Conservation (phyloP, 2,888 invertebrate species). For the Clistopyga incitator region DNA sequence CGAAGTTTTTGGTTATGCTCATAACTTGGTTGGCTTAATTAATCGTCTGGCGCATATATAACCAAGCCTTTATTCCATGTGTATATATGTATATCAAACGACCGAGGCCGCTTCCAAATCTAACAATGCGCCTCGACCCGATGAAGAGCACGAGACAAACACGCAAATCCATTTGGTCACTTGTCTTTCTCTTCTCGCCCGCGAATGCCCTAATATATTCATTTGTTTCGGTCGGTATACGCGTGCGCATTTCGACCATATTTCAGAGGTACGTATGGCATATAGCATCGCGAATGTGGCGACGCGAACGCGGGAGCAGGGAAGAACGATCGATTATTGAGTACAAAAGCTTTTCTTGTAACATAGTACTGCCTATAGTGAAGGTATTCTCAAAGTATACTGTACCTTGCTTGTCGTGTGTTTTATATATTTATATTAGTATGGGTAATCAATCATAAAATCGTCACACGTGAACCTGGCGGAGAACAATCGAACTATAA, state of each 20-base stretch:
- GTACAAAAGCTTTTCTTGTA: constrained; percentile 77
- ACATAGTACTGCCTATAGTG: constrained; percentile 63
- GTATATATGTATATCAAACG: constrained; percentile 8
- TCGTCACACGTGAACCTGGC: too few relatives aligned
- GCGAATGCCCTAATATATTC: constrained; percentile 24
- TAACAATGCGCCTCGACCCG: constrained; percentile 10
- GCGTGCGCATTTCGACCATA: constrained; percentile 29
- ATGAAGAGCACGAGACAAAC: constrained; percentile 2
- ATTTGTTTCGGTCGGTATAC: constrained; percentile 8
- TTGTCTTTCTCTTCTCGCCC: constrained; percentile 10
- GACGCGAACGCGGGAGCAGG: constrained; percentile 64
- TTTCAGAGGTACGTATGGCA: constrained; percentile 39
- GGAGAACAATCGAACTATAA: too few relatives aligned
- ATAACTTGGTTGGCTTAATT: too few relatives aligned
- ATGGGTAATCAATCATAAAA: constrained; percentile 2
- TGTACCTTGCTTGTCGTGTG: constrained; percentile 51
- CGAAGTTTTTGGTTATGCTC: too few relatives aligned
- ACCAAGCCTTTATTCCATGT: background rate
- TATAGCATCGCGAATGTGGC: constrained; percentile 52
- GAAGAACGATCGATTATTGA: constrained; percentile 76
- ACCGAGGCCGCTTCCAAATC: background rate
- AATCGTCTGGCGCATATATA: too few relatives aligned
- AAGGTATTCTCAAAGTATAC: constrained; percentile 29
- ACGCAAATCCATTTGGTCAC: constrained; percentile 23
- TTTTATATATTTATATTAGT: background rate